Evolutionary conservation across 1,140 invertebrate genomes (phyloP).

Genomic region (Diabrotica undecimpunctata): DNA sequence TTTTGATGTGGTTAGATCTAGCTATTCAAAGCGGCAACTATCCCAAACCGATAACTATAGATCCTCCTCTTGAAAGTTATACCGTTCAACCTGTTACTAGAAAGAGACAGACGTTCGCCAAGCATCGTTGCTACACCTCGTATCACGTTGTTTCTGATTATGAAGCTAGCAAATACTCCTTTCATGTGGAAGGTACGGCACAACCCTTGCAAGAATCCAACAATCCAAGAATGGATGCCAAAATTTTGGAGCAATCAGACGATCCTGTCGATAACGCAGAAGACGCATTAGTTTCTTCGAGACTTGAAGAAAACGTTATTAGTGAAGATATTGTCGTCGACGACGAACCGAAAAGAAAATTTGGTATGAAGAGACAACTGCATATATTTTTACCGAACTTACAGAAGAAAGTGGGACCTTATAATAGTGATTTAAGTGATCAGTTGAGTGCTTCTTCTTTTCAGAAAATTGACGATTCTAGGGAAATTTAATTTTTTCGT

Average conservation of each 20-base stretch:
- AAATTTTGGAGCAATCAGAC: neutral
- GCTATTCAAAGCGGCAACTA: slow-evolving; percentile 41
- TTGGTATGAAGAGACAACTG: slow-evolving; percentile 52
- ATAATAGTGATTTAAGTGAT: slow-evolving; percentile 33
- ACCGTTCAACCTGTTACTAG: slow-evolving; percentile 18
- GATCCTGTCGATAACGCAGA: neutral
- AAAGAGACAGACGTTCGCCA: slow-evolving; percentile 1
- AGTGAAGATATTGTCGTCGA: neutral
- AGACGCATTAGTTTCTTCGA: neutral
- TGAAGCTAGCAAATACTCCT: neutral
- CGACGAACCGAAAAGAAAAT: slow-evolving; percentile 5
- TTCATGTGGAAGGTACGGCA: slow-evolving; percentile 6
- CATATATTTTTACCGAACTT: slow-evolving; percentile 67
- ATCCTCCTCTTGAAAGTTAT: slow-evolving; percentile 25
- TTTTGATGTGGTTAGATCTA: slow-evolving; percentile 59
- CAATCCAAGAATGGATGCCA: neutral
- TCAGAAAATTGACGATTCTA: neutral
- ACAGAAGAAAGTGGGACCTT: slow-evolving; percentile 46
- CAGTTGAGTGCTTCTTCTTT: slow-evolving; percentile 19
- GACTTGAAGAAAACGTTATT: slow-evolving; percentile 11
- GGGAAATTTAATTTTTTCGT: neutral
- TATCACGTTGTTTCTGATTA: neutral
- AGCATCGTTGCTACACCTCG: neutral
- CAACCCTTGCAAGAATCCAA: neutral
- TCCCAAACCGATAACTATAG: neutral